Conservation (phyloP, 2,113 vertebrate species). For the Pachycephala philippinensis region DNA sequence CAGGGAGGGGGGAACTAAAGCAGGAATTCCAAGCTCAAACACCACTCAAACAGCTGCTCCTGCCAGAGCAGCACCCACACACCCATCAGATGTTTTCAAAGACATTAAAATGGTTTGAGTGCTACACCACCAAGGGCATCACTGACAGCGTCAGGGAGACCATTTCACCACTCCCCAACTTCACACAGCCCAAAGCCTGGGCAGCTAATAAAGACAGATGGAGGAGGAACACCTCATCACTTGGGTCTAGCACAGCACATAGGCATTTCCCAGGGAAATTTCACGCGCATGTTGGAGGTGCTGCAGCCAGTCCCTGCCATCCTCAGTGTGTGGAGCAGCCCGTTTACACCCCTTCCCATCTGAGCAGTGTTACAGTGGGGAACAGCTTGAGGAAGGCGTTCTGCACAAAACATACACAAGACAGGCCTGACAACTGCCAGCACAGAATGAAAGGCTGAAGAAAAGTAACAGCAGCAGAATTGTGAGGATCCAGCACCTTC, state of each 20-base stretch:
- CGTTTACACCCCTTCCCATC: neutral
- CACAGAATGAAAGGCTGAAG: neutral
- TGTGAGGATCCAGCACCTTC: neutral
- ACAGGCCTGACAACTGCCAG: neutral
- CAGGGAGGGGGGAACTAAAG: neutral
- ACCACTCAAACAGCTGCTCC: neutral
- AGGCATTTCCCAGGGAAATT: neutral
- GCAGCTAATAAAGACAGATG: neutral
- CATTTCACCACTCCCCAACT: neutral
- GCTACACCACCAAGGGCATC: neutral
- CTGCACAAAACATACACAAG: slow-evolving; percentile 22
- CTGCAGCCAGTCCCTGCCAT: neutral
- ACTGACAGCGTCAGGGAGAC: neutral
- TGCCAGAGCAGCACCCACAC: neutral
- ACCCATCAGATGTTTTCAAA: neutral
- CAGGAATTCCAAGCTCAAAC: neutral
- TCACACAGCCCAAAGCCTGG: neutral
- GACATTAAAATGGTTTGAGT: neutral
- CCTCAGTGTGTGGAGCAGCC: neutral
- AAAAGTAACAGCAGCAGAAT: neutral
- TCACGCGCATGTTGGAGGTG: neutral
- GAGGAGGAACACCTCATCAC: neutral
- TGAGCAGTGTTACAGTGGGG: neutral
- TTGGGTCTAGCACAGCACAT: neutral
- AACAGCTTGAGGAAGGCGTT: neutral